These are phyloP conservation scores for Zygaena filipendulae DNA, from an alignment of 2,888 invertebrate genomes.

Conservation along the genomic window DNA sequence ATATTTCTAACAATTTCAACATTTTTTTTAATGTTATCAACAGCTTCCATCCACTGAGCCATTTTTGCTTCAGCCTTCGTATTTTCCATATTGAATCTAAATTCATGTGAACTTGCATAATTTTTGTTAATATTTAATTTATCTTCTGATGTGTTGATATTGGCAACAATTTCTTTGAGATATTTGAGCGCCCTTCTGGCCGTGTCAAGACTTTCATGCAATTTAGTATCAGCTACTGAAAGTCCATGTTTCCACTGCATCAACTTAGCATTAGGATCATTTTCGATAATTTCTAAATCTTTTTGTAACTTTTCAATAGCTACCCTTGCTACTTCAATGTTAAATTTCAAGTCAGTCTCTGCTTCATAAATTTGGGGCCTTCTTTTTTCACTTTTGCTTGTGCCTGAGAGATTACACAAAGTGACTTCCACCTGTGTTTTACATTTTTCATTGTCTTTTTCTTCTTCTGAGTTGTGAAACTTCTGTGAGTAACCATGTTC, in stretches of 20 bases:
- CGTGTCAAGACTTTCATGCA: slow-evolving; percentile 42
- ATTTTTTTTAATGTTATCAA: slow-evolving; percentile 36
- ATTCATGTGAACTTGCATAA: too few relatives aligned
- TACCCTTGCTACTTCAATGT: slow-evolving; percentile 44
- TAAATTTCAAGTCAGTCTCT: slow-evolving; percentile 41
- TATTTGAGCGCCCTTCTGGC: slow-evolving; percentile 39
- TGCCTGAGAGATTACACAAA: slow-evolving; percentile 43
- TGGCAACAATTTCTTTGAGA: too few relatives aligned
- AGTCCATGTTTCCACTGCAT: slow-evolving; percentile 22
- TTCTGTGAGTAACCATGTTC: too few relatives aligned
- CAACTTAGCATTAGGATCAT: slow-evolving; percentile 20
- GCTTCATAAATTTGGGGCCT: too few relatives aligned
- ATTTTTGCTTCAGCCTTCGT: slow-evolving; percentile 33
- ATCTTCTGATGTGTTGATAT: too few relatives aligned
- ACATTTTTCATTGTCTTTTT: slow-evolving; percentile 35
- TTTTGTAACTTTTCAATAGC: slow-evolving; percentile 47
- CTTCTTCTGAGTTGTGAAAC: slow-evolving; percentile 51
- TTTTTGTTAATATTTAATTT: too few relatives aligned
- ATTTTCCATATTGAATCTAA: too few relatives aligned
- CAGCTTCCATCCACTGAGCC: slow-evolving; percentile 45
- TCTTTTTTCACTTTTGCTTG: too few relatives aligned
- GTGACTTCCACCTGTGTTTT: slow-evolving; percentile 46
- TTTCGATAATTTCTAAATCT: slow-evolving; percentile 34
- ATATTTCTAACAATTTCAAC: slow-evolving; percentile 40
- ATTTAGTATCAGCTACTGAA: slow-evolving; percentile 26